Conservation (phyloP, 2,797 vertebrate genomes). For the Sebastes iracundus region DNA sequence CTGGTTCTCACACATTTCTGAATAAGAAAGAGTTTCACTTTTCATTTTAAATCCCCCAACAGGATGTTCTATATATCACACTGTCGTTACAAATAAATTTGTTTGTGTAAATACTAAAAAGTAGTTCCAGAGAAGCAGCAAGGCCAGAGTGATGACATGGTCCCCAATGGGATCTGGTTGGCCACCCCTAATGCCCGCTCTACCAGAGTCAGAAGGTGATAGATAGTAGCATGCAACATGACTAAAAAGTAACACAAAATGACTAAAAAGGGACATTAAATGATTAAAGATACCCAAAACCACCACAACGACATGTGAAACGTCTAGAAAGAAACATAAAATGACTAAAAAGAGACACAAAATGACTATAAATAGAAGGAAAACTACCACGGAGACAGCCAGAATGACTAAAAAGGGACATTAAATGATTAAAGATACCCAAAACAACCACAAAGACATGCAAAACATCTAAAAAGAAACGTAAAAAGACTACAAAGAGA, state of each 20-base stretch:
- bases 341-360: neutral
- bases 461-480: neutral
- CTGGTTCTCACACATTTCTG: neutral
- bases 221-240: neutral
- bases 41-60: neutral
- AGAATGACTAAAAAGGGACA: neutral
- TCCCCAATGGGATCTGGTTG: neutral
- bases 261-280: neutral
- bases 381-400: rapidly evolving
- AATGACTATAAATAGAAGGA: neutral
- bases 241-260: neutral
- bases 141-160: neutral
- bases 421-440: neutral
- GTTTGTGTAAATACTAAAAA: neutral
- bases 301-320: neutral
- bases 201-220: neutral
- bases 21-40: neutral
- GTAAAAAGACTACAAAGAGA: neutral
- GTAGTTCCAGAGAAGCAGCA: neutral
- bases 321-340: neutral
- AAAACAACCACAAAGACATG: neutral
- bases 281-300: neutral
- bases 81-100: neutral
- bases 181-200: neutral
- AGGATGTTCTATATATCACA: neutral